Base-by-base conservation (phyloP, 2,888 invertebrate species). In the Cetonia aurata region DNA sequence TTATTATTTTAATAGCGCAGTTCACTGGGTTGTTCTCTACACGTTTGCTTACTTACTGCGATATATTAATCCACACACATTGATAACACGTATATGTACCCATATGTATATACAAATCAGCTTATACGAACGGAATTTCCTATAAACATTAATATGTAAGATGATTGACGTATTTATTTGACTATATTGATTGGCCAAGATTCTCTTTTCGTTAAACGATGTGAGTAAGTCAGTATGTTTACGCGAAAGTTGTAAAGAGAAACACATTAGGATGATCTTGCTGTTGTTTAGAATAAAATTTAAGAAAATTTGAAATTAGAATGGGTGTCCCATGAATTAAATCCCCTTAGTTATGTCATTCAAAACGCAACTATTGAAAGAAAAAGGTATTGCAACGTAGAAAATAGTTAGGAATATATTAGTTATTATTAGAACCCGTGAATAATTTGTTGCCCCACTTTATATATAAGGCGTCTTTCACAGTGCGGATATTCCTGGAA, bases 1-100 rank as follows among this genome's bases (percentile, higher is more conserved):
- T 83, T 81, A 79, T 83, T 82, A 83, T 82, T 81, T 82, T 82
- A 82, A 83, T 82, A 79, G 82, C 79, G 74, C 78, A 80, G 80
- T 82, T 82, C 81, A 80, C 80, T 77, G 78, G 79, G 77, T 72
- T 79, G 76, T 37, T 37, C 76, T 77, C 76, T 79, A 78, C 80
- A 76, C 80, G 79, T 80, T 79, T 77, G 75, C 73, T 76, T 73
- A 74, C 72, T 76, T 74, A 76, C 75, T 71, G 73, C 75, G 74
- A 77, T 78, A 78, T 78, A 78, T 78, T 78, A 78, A 78, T 78
- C 77, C 76, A 75, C 75, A 77, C 75, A 74, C 71, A 71, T 71
- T 72, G 73, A 72, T 73, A 73, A 72, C 73, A 69, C 72, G 69
- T 59, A 73, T n/a, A n/a, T 69, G 25, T 55, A 41, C 13, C 12